A percentile compares a stretch with the other conserved stretches of the same genome.
phyloP scores from a whole-genome alignment of 2,113 vertebrate species.

The Ovis canadensis region DNA sequence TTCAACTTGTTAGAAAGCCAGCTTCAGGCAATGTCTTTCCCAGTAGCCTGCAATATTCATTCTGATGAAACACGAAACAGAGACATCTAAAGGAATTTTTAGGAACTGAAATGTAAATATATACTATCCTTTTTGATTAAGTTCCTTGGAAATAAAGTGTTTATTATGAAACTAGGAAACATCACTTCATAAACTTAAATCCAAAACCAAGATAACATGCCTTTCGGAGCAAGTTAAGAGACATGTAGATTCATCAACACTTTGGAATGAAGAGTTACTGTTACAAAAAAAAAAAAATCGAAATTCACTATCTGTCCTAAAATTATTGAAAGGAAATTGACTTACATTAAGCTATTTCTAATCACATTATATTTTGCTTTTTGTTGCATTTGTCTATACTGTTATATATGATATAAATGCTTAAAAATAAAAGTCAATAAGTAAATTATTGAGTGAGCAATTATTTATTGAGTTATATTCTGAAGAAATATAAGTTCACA shows the following conservation, averaged over 20 bases:
- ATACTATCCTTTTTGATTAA: neutral
- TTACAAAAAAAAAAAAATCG: neutral
- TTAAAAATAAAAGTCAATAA: neutral
- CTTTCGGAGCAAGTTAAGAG: neutral
- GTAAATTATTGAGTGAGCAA: neutral
- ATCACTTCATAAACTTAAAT: neutral
- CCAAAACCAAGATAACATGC: neutral
- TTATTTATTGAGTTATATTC: neutral
- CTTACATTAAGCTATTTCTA: neutral
- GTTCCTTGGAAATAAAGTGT: neutral
- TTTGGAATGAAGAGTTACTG: neutral
- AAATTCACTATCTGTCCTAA: neutral
- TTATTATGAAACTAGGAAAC: neutral
- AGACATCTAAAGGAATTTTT: slow-evolving; percentile 42
- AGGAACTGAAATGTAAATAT: neutral
- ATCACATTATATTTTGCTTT: neutral
- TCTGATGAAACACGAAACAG: neutral
- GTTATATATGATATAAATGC: neutral
- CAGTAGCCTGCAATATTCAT: neutral
- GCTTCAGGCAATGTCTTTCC: accelerated
- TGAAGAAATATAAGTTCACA: neutral
- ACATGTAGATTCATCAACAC: neutral
- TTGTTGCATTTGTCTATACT: neutral
- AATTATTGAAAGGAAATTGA: neutral
- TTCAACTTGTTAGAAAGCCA: neutral